Base-by-base conservation (phyloP, 2,113 vertebrate genomes). In the Notothenia rossii region DNA sequence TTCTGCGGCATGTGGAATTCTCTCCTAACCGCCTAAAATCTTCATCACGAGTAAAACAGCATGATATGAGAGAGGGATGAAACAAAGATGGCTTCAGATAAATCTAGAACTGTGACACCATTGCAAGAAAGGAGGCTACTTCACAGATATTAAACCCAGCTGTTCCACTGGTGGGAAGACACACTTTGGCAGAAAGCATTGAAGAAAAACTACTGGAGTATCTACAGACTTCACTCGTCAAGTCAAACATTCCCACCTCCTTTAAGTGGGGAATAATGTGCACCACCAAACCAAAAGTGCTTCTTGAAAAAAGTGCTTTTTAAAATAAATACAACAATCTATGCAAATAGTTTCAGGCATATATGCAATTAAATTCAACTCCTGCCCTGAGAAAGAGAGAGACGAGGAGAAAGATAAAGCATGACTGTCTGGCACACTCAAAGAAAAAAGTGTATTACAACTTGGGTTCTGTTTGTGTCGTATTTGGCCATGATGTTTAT, bases 131-230 rank as follows among this genome's bases (percentile, higher is more conserved):
- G 61, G 69, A 81, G 75, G 77, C 68, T 82, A 89, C 77, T 82
- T 78, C 77, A 81, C 85, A 79, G 70, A 89, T 78, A 84, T 86
- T 84, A 86, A 83, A 76, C 58, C 85, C 83, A 88, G 84, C 64
- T 75, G 51, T 49, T 17, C 36, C 17, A 76, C 74, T 83, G 88
- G 86, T 51, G 82, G 89, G 87, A 93, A 89, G 90, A 91, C 88
- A 88, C 86, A 92, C 91, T 93, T 92, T 90, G 92, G 89, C 90
- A 89, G 69, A 91, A 87, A 90, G 85, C 85, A 81, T 79, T 43
- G 54, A 74, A 92, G 55, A 87, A 74, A 79, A 33, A 72, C 59
- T 20, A 63, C 49, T 58, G 81, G 72, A 80, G 36, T 85, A 81
- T 90, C 81, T 84, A 83, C 76, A 88, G 77, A 82, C 67, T 69